Conservation (phyloP, 2,797 vertebrate genomes). For the Chaetophractus vellerosus region DNA sequence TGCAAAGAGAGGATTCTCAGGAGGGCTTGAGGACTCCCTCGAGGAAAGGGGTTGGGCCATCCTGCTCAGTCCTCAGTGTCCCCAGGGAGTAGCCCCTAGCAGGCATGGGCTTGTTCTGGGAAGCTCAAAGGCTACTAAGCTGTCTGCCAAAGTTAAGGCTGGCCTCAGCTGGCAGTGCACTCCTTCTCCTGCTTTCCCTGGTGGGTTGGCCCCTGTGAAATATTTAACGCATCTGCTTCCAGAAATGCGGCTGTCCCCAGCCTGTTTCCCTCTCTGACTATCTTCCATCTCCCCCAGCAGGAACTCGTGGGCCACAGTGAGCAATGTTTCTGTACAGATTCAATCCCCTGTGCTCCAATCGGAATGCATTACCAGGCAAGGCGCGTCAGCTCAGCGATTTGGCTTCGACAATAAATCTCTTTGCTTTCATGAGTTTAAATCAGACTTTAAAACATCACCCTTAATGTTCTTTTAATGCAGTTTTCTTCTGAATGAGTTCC, state of each 20-base stretch:
- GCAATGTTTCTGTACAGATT: conserved; percentile 61
- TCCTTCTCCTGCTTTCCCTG: conserved; percentile 64
- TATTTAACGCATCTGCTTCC: conserved; percentile 74
- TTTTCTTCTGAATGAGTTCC: conserved; percentile 88
- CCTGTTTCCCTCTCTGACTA: background rate
- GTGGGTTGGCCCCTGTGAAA: conserved; percentile 55
- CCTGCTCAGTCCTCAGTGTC: background rate
- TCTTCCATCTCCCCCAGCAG: conserved; percentile 50
- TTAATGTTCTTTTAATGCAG: conserved; percentile 88
- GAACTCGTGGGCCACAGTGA: conserved; percentile 36
- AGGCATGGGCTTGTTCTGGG: background rate
- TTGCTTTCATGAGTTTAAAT: conserved; percentile 85
- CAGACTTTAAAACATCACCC: conserved; percentile 82
- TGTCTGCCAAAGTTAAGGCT: conserved; percentile 67
- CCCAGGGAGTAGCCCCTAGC: background rate
- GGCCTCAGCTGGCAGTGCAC: conserved; percentile 63
- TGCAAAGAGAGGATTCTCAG: background rate
- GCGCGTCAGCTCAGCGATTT: conserved; percentile 69
- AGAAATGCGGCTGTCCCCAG: conserved; percentile 48
- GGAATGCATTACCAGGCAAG: conserved; percentile 69
- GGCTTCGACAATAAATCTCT: conserved; percentile 84
- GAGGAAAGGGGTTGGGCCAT: background rate
- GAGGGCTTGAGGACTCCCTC: background rate
- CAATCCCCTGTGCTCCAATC: conserved; percentile 69
- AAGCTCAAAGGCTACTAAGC: conserved; percentile 30